A percentile compares a stretch with the other conserved stretches of the same genome.
These are phyloP conservation scores for Myopa testacea DNA, from an alignment of 2,888 invertebrate genomes.

Conservation along the genomic window DNA sequence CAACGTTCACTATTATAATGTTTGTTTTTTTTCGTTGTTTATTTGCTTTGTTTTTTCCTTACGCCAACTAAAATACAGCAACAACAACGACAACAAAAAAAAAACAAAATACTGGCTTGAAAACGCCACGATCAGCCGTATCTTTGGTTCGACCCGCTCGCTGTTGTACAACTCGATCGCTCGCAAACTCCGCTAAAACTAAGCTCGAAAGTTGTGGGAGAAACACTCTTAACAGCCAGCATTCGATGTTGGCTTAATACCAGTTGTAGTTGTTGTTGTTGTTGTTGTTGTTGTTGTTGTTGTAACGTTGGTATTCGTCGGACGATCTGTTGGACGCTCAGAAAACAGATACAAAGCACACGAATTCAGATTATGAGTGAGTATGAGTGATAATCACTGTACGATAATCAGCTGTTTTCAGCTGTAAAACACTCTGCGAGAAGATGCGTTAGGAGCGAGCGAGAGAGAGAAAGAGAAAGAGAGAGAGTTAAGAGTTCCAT, in stretches of 20 bases:
- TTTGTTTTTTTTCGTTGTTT: constrained; percentile 27
- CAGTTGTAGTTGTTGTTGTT: constrained; percentile 31
- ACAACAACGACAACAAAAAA: background rate
- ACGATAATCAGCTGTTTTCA: constrained; percentile 33
- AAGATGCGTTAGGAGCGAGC: background rate
- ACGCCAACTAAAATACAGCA: background rate
- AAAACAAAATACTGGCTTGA: constrained; percentile 27
- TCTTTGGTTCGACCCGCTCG: constrained; percentile 19
- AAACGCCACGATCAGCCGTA: constrained; percentile 12
- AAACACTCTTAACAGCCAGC: constrained; percentile 59
- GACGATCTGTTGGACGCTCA: constrained; percentile 22
- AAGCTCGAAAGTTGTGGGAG: constrained; percentile 55
- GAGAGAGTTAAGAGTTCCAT: background rate
- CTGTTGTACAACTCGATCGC: constrained; percentile 55
- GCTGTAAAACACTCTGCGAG: constrained; percentile 4
- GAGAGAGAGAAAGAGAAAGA: background rate
- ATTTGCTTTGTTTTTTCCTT: constrained; percentile 7
- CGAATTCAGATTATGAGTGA: constrained; percentile 36
- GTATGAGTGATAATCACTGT: constrained; percentile 11
- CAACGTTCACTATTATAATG: constrained; percentile 6
- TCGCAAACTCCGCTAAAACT: constrained; percentile 60
- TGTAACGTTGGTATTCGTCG: constrained; percentile 10
- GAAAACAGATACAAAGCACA: constrained; percentile 26
- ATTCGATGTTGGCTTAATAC: constrained; percentile 20
- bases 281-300: constrained; percentile 13